Evolutionary conservation across 2,113 vertebrate species (phyloP), one percentile per base, ranked within the genome.

Genomic region (Pycnonotus jocosus): DNA sequence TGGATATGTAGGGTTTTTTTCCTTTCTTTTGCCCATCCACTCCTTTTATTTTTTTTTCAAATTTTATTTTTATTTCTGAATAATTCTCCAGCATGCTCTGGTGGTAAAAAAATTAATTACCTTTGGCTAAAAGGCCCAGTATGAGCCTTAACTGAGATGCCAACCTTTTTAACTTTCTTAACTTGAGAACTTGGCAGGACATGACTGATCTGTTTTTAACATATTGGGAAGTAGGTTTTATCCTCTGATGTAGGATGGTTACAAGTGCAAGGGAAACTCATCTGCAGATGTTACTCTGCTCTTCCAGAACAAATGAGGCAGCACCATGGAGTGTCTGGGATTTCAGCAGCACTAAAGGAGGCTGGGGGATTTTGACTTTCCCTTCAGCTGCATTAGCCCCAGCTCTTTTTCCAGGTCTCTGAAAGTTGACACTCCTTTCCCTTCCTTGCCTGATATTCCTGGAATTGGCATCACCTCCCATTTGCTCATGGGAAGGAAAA

Each of bases 381-480:
- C 24, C 44, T 89, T 92, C 73, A 71, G 37, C 72, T 89, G 27
- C 21, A 12, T 69, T 77, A 85, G 33, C 81, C 9, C 31, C 44
- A 76, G 37, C 12, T 22, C 24, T 84, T 20, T 66, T 92, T 33
- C 38, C 54, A 77, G 51, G 18, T 81, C 15, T 81, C 44, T 65
- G 73, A 92, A 95, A 77, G 35, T 60, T 92, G 74, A 87, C 33
- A 87, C 74, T 10, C 19, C 23, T 24, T 74, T 87, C 57, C 57
- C 20, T 81, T 90, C 23, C 14, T 85, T 69, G 45, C 40, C 38
- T 88, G 81, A 42, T 92, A 82, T 80, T 92, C 50, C 66, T 91
- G 81, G 54, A 65, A 92, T 91, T 76, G 66, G 24, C 93, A 61
- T 76, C 19, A 12, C 60, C 94, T 87, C 51, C 58, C 71, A 68